phyloP scores from a whole-genome alignment of 2,113 vertebrate genomes.

The Pogona vitticeps region DNA sequence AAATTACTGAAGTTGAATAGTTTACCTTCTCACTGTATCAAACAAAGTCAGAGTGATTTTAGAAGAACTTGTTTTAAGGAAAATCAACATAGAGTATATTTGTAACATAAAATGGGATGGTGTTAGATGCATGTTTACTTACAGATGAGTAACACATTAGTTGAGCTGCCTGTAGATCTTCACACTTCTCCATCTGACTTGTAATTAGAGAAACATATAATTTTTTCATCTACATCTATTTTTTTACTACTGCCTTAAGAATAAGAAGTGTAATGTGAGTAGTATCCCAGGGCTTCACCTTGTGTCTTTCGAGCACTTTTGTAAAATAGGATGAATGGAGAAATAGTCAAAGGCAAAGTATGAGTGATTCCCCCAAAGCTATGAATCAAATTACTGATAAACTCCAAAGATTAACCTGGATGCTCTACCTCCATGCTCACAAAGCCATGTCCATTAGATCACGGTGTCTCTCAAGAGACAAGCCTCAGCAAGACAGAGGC shows the following conservation, averaged over 20 bases:
- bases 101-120: not conserved
- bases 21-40: not conserved
- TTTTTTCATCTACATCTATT: not conserved
- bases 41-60: not conserved
- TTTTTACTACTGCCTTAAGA: not conserved
- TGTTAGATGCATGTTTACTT: not conserved
- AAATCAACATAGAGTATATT: not conserved
- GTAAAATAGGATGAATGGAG: not conserved
- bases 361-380: constrained; percentile 21
- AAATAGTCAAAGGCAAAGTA: not conserved
- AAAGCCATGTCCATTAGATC: constrained; percentile 18
- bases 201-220: not conserved
- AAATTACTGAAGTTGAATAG: not conserved
- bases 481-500: constrained; percentile 13
- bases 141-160: not conserved
- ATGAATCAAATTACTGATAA: constrained; percentile 19
- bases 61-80: not conserved
- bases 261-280: not conserved
- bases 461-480: constrained; percentile 27
- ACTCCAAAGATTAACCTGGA: not conserved
- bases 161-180: not conserved
- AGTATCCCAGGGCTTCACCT: constrained; percentile 12
- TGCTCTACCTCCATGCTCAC: constrained; percentile 35
- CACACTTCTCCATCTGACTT: not conserved
- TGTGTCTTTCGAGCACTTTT: constrained; percentile 1